Evolutionary conservation across 2,113 vertebrate genomes (phyloP).

Genomic region (Oostethus manadensis): DNA sequence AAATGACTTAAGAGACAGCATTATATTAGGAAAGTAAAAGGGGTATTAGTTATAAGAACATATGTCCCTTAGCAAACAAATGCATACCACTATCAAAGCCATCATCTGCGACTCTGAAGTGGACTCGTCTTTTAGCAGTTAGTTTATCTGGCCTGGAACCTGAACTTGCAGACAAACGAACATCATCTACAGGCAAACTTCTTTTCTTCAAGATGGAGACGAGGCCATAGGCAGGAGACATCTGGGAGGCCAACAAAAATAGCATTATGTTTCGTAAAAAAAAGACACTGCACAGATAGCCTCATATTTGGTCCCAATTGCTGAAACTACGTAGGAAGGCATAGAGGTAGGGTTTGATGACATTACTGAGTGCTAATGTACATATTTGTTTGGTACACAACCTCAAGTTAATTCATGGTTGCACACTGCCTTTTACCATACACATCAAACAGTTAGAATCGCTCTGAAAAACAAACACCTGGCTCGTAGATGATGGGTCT

Average conservation of each 20-base stretch:
- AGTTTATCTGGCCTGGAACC: conserved; percentile 62
- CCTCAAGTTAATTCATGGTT: no score
- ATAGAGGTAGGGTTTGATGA: no score
- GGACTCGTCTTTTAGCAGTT: conserved; percentile 81
- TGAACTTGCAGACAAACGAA: conserved; percentile 57
- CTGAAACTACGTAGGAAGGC: no score
- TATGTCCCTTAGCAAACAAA: not conserved
- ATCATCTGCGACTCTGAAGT: conserved; percentile 88
- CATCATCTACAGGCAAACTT: conserved; percentile 36
- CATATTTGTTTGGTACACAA: no score
- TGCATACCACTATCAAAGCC: conserved; percentile 80
- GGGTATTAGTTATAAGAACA: not conserved
- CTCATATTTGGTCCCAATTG: no score
- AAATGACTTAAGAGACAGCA: not conserved
- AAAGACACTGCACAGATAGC: no score
- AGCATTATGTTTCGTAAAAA: not conserved
- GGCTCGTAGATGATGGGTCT: no score
- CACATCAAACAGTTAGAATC: no score
- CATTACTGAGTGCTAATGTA: no score
- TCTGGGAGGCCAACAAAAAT: conserved; percentile 62
- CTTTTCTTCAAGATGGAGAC: conserved; percentile 94
- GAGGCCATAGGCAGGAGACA: conserved; percentile 79
- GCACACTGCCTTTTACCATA: no score
- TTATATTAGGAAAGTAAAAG: not conserved
- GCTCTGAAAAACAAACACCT: no score